phyloP scores from a whole-genome alignment of 2,888 invertebrate genomes.

The Archaeoteleia sp. region DNA sequence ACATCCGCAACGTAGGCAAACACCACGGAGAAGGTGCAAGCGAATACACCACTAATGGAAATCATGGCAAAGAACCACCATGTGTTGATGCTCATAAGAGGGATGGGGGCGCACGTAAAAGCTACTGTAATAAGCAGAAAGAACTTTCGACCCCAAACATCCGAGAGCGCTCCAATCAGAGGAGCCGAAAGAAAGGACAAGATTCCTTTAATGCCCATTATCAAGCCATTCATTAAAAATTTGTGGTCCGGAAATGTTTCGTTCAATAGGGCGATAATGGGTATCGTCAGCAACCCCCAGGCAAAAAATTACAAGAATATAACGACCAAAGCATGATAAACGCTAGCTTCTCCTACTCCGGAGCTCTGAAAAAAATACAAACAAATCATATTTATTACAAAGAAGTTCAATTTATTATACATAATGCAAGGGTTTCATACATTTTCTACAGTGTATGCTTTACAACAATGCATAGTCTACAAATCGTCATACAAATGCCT shows the following conservation, averaged over 20 bases:
- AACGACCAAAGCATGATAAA: conserved; percentile 98
- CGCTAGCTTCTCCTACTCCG: conserved; percentile 95
- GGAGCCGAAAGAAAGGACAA: conserved; percentile 98
- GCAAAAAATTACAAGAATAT: conserved; percentile 99
- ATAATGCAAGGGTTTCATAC: no score
- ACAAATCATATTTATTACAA: conserved; percentile 37
- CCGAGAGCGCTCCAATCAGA: conserved; percentile 96
- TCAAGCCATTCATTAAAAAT: conserved; percentile 99
- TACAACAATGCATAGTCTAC: no score
- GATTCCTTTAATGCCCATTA: conserved; percentile 98
- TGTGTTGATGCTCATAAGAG: conserved; percentile 98
- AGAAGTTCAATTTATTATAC: background rate
- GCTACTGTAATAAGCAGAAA: conserved; percentile 98
- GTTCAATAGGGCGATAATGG: conserved; percentile 95
- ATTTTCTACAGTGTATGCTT: no score
- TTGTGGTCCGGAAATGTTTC: conserved; percentile 99
- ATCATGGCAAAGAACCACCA: conserved; percentile 99
- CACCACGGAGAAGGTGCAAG: conserved; percentile 99
- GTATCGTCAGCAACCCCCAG: conserved; percentile 99
- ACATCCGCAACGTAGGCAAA: conserved; percentile 99
- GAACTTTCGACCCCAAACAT: conserved; percentile 98
- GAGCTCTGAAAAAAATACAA: conserved; percentile 79
- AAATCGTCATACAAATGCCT: no score
- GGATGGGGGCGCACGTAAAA: conserved; percentile 99
- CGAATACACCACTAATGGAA: conserved; percentile 98